Conservation (phyloP, 2,888 invertebrate species). For the Toxonevra muliebris region DNA sequence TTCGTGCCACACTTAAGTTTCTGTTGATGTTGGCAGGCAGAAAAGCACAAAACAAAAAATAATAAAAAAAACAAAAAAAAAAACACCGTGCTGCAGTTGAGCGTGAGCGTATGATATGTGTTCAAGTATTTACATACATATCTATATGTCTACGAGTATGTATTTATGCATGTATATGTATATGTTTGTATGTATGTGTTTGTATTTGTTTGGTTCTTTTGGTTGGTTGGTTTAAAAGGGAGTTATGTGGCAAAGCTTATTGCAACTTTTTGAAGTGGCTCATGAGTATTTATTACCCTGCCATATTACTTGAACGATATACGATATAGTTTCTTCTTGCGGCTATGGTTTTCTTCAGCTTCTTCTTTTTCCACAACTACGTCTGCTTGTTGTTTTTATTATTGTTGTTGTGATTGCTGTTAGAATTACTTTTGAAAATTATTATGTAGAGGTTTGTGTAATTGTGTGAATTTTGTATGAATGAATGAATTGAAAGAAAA, state of each 20-base stretch:
- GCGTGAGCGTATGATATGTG: conserved; percentile 2
- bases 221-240: conserved; percentile 21
- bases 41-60: neutral
- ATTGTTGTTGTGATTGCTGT: conserved; percentile 10
- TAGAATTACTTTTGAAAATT: neutral
- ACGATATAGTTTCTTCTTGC: conserved; percentile 14
- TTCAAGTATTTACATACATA: conserved; percentile 29
- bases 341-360: neutral
- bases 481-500: conserved; percentile 35
- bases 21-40: conserved; percentile 20
- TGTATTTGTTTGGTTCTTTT: conserved; percentile 11
- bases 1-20: conserved; percentile 9
- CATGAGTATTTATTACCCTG: conserved; percentile 56
- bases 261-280: conserved; percentile 55
- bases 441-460: conserved; percentile 2
- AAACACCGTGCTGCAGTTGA: conserved; percentile 11
- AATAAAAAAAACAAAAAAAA: neutral
- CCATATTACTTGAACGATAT: conserved; percentile 21
- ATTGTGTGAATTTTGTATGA: conserved; percentile 1
- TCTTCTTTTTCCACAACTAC: neutral
- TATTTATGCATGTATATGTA: conserved; percentile 28
- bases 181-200: conserved; percentile 28
- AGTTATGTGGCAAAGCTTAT: conserved; percentile 44
- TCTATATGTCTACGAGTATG: too few species aligned
- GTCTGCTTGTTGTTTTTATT: conserved; percentile 7